Percentiles rank a stretch among this genome's conserved stretches.
These are phyloP conservation scores for Chrysocyon brachyurus DNA, from an alignment of 2,797 vertebrate genomes.

Conservation along the genomic window DNA sequence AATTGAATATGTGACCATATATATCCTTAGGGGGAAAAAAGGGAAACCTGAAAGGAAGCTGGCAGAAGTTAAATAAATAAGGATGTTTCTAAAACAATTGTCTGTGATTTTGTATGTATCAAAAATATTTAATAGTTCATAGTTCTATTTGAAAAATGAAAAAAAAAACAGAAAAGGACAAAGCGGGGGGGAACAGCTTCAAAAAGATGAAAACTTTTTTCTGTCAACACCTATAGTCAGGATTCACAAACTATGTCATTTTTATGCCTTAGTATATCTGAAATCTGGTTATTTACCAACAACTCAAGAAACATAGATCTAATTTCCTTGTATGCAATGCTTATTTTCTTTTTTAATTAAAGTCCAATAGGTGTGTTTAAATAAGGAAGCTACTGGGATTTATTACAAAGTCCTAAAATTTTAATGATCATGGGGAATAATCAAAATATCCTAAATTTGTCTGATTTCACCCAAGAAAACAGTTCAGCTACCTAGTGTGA, in stretches of 20 bases:
- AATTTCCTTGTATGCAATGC: neutral
- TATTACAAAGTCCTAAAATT: conserved; percentile 28
- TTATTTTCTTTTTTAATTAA: conserved; percentile 5
- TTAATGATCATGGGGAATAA: neutral
- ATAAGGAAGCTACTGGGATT: neutral
- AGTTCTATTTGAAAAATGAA: neutral
- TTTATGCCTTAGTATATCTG: neutral
- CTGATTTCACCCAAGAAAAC: conserved; percentile 31
- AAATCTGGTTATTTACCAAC: conserved; percentile 33
- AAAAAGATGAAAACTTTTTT: neutral
- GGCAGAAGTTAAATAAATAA: neutral
- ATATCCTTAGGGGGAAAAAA: neutral
- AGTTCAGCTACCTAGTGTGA: neutral
- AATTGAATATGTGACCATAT: neutral
- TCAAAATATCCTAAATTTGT: conserved; percentile 7
- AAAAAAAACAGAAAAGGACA: neutral
- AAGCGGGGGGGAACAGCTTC: neutral
- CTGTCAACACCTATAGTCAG: neutral
- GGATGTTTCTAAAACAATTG: neutral
- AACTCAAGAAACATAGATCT: neutral
- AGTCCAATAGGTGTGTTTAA: neutral
- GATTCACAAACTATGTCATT: neutral
- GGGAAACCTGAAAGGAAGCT: neutral
- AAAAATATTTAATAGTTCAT: conserved; percentile 50
- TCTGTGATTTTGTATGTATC: neutral